Evolutionary conservation across 2,797 vertebrate genomes (phyloP).

Genomic region (Melanotaenia trifasciata): DNA sequence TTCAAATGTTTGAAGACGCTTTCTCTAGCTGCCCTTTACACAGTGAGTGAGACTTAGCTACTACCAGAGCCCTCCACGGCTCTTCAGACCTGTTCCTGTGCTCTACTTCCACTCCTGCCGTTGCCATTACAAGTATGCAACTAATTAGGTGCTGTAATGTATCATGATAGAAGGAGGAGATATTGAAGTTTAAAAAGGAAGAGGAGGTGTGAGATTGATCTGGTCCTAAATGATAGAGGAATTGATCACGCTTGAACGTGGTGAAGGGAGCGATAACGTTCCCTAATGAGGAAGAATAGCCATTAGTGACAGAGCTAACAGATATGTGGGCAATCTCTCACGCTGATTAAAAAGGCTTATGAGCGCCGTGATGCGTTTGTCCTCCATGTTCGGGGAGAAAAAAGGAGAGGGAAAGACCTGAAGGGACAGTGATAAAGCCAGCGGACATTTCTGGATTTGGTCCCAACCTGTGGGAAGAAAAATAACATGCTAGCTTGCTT

Average conservation of each 20-base stretch:
- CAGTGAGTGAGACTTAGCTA: slow-evolving; percentile 52
- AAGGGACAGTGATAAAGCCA: slow-evolving; percentile 13
- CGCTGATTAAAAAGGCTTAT: slow-evolving; percentile 78
- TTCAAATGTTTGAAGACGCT: not conserved
- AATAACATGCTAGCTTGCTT: slow-evolving; percentile 5
- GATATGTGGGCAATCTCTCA: slow-evolving; percentile 72
- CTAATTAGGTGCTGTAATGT: slow-evolving; percentile 72
- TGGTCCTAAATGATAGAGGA: slow-evolving; percentile 69
- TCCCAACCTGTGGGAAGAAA: slow-evolving; percentile 1
- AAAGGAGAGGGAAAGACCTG: slow-evolving; percentile 9
- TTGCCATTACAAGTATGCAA: slow-evolving; percentile 30
- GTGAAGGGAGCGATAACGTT: slow-evolving; percentile 56
- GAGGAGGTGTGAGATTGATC: slow-evolving; percentile 70
- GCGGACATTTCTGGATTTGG: slow-evolving; percentile 13
- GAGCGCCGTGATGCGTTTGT: slow-evolving; percentile 59
- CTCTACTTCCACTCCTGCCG: slow-evolving; percentile 33
- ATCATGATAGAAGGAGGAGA: slow-evolving; percentile 57
- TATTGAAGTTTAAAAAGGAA: slow-evolving; percentile 67
- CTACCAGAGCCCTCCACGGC: slow-evolving; percentile 41
- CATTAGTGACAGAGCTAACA: slow-evolving; percentile 74
- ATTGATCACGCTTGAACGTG: slow-evolving; percentile 70
- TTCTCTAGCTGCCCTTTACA: not conserved
- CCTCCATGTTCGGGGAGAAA: slow-evolving; percentile 46
- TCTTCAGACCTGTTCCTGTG: slow-evolving; percentile 33
- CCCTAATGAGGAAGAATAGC: slow-evolving; percentile 76